phyloP scores from a whole-genome alignment of 2,113 vertebrate species.

The Carassius carassius region DNA sequence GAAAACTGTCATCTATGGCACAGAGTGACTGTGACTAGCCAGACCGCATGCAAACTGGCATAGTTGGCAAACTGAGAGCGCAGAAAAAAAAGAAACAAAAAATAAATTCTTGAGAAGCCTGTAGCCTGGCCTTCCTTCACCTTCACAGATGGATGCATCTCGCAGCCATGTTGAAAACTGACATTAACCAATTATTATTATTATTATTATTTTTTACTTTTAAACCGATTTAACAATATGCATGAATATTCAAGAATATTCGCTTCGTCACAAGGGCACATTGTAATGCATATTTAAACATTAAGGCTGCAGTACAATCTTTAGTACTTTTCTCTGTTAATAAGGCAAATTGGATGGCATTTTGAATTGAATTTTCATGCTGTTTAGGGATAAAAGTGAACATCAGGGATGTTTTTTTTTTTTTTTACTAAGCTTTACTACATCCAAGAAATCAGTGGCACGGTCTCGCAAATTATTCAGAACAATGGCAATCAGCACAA shows the following conservation, averaged over 20 bases:
- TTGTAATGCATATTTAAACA: slow-evolving; percentile 2
- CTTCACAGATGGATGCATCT: slow-evolving; percentile 40
- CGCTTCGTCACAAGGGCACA: neutral
- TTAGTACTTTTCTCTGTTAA: neutral
- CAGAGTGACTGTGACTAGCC: slow-evolving; percentile 12
- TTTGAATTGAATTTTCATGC: slow-evolving; percentile 21
- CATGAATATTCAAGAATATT: neutral
- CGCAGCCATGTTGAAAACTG: neutral
- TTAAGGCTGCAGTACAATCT: neutral
- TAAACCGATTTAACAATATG: neutral
- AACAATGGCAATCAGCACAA: slow-evolving; percentile 24
- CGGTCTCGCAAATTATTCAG: slow-evolving; percentile 16
- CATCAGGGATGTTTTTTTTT: slow-evolving; percentile 7
- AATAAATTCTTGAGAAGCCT: neutral
- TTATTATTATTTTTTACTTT: neutral
- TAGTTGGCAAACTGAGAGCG: neutral
- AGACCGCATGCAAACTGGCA: slow-evolving; percentile 6
- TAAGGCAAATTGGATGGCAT: slow-evolving; percentile 23
- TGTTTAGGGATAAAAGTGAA: neutral
- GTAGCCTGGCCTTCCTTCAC: slow-evolving; percentile 21
- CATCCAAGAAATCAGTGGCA: slow-evolving; percentile 33
- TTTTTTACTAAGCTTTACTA: neutral
- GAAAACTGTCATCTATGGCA: slow-evolving; percentile 26
- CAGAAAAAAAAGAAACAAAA: neutral
- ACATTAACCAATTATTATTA: neutral